phyloP scores from a whole-genome alignment of 2,797 vertebrate species.

The Rhinella marina region DNA sequence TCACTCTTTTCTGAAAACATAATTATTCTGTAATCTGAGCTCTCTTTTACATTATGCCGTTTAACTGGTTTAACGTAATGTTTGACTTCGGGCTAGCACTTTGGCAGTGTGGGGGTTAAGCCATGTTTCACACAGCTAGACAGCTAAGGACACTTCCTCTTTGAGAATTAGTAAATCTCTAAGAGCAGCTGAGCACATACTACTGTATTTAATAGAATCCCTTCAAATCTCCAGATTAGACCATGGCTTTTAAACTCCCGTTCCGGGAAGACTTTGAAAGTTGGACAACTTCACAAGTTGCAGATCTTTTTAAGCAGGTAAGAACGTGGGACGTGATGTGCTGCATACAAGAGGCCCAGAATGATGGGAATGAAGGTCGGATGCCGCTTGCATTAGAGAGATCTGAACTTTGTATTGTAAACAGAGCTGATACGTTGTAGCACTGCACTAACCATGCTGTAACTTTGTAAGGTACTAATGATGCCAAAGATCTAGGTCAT shows the following conservation, averaged over 20 bases:
- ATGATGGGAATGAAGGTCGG: not conserved
- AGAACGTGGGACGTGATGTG: slow-evolving; percentile 44
- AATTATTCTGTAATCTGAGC: not conserved
- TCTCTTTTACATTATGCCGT: not conserved
- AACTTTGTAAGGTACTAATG: not conserved
- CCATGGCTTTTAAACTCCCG: slow-evolving; percentile 79
- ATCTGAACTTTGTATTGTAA: not conserved
- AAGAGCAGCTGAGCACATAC: slow-evolving; percentile 56
- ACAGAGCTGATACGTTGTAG: not conserved
- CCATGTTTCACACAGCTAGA: slow-evolving; percentile 36
- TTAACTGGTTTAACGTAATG: not conserved
- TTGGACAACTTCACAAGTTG: slow-evolving; percentile 80
- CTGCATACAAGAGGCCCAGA: not conserved
- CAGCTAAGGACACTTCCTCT: slow-evolving; percentile 71
- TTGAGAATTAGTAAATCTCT: slow-evolving; percentile 64
- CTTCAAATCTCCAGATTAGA: slow-evolving; percentile 49
- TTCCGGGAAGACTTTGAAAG: slow-evolving; percentile 81
- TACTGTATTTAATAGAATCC: slow-evolving; percentile 2
- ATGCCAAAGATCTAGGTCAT: not conserved
- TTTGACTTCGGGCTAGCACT: not conserved
- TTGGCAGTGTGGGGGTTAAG: slow-evolving; percentile 60
- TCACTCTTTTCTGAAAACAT: not conserved
- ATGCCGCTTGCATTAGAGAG: not conserved
- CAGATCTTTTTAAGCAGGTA: slow-evolving; percentile 81
- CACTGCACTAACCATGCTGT: not conserved